Conservation (phyloP, 2,797 vertebrate species). For the Sebastes jordani region DNA sequence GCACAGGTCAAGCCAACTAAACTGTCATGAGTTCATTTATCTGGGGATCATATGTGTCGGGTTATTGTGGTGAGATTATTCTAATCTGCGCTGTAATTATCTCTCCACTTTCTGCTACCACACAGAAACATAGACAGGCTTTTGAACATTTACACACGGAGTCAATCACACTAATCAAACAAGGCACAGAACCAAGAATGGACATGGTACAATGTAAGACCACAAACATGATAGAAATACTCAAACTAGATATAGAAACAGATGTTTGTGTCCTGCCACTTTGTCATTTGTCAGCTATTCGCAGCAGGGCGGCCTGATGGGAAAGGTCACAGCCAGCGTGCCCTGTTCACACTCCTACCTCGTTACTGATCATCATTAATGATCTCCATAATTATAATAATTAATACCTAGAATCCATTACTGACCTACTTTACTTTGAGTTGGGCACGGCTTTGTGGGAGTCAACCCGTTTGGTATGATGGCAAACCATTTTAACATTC, state of each 20-base stretch:
- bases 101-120: conserved; percentile 33
- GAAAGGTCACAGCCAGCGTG: conserved; percentile 62
- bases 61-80: background rate
- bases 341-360: conserved; percentile 38
- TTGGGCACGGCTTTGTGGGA: conserved; percentile 2
- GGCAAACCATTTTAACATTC: background rate
- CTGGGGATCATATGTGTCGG: background rate
- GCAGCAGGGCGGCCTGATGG: conserved; percentile 26
- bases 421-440: background rate
- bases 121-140: conserved; percentile 39
- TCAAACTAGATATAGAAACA: conserved; percentile 37
- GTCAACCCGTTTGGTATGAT: background rate
- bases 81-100: conserved; percentile 17
- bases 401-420: background rate
- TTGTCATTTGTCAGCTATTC: background rate
- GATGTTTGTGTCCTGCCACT: conserved; percentile 29
- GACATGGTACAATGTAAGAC: conserved; percentile 63
- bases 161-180: conserved; percentile 52
- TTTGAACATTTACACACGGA: conserved; percentile 39
- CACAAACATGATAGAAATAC: conserved; percentile 59
- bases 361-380: background rate
- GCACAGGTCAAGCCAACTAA: conserved; percentile 25
- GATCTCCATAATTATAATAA: background rate
- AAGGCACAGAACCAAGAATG: conserved; percentile 71
- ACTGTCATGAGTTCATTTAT: background rate